Evolutionary conservation across 2,797 vertebrate genomes (phyloP).

Genomic region (Pipistrellus nathusii): DNA sequence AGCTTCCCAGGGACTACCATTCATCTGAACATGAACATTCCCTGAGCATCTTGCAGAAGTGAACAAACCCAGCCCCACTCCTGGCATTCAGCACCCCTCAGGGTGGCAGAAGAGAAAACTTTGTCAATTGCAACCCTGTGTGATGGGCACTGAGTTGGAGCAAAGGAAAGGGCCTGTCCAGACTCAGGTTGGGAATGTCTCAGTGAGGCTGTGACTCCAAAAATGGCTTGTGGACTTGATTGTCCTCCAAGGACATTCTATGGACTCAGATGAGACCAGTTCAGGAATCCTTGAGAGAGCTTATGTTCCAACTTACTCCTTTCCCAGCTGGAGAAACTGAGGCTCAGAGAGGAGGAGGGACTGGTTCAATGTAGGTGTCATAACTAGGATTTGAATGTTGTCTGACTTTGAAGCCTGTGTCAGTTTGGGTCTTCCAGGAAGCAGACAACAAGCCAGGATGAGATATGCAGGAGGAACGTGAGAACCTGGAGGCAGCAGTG

Average conservation of each 20-base stretch:
- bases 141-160: rapidly evolving
- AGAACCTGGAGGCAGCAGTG: too few species aligned
- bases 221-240: background rate
- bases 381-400: too few species aligned
- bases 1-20: too few species aligned
- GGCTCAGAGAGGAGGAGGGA: too few species aligned
- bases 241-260: rapidly evolving
- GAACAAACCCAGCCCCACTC: background rate
- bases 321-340: background rate
- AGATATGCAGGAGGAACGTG: too few species aligned
- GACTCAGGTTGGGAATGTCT: background rate
- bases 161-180: background rate
- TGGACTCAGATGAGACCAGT: background rate
- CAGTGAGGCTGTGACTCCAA: too few species aligned
- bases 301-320: background rate
- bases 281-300: background rate
- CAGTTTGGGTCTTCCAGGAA: background rate
- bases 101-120: background rate
- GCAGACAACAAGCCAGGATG: too few species aligned
- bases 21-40: background rate
- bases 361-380: too few species aligned
- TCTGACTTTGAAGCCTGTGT: too few species aligned
- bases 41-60: background rate
- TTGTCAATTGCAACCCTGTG: too few species aligned
- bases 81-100: too few species aligned